These are phyloP conservation scores for Leptopterna dolabrata DNA, from an alignment of 2,888 invertebrate genomes.

Conservation along the genomic window DNA sequence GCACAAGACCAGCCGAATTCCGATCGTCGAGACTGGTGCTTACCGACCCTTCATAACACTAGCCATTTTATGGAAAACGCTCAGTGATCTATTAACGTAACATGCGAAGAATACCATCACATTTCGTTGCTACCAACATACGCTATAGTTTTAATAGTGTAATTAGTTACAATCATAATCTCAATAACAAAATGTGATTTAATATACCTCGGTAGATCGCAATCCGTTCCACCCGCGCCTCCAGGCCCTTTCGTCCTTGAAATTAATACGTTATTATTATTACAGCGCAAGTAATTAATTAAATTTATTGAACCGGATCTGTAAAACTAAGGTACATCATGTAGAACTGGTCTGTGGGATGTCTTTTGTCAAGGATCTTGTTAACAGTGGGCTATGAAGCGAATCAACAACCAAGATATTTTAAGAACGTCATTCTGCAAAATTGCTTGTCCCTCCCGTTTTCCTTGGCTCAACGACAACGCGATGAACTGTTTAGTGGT, in stretches of 20 bases:
- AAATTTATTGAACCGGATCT: too few relatives aligned
- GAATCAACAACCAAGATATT: neutral
- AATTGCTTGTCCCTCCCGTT: neutral
- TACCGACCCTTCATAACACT: too few relatives aligned
- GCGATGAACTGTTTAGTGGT: neutral
- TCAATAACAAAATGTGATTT: too few relatives aligned
- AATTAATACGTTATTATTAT: neutral
- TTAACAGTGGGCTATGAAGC: neutral
- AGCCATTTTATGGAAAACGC: too few relatives aligned
- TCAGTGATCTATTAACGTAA: too few relatives aligned
- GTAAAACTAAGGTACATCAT: neutral
- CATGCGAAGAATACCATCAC: too few relatives aligned
- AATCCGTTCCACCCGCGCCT: conserved; percentile 24
- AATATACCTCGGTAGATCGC: conserved; percentile 14
- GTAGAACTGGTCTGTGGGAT: neutral
- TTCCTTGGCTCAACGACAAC: neutral
- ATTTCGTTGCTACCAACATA: too few relatives aligned
- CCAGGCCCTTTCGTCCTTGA: conserved; percentile 27
- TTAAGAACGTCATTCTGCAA: neutral
- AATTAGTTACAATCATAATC: too few relatives aligned
- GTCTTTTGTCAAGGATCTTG: neutral
- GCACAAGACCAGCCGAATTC: too few relatives aligned
- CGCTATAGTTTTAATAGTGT: too few relatives aligned
- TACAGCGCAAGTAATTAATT: neutral
- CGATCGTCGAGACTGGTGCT: too few relatives aligned